phyloP scores from a whole-genome alignment of 2,797 vertebrate genomes.

The Heterohyrax brucei region DNA sequence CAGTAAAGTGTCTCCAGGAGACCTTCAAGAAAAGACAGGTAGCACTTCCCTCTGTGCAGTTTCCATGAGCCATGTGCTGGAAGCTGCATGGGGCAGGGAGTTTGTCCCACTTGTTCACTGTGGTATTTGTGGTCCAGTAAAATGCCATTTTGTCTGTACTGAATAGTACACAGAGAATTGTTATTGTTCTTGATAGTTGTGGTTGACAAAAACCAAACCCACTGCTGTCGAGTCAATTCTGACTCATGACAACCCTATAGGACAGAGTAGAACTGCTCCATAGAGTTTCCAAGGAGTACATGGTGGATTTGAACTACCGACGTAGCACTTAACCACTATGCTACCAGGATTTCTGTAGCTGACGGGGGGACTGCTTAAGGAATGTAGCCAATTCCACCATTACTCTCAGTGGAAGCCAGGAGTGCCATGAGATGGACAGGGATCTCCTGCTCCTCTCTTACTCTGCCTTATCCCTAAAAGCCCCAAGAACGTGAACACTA shows the following conservation, averaged over 20 bases:
- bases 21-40: neutral
- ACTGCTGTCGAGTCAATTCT: too few species aligned
- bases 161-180: neutral
- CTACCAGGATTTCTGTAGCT: neutral
- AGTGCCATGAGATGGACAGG: neutral
- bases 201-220: neutral
- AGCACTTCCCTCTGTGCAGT: accelerated
- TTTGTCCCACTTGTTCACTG: neutral
- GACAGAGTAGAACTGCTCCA: too few species aligned
- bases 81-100: neutral
- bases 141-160: neutral
- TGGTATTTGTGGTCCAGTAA: neutral
- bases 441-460: neutral
- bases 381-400: neutral
- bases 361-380: neutral
- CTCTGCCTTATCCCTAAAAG: neutral
- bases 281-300: too few species aligned
- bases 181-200: neutral
- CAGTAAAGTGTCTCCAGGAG: too few species aligned
- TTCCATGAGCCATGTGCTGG: neutral
- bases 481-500: neutral
- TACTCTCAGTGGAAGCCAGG: neutral
- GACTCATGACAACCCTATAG: too few species aligned
- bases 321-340: too few species aligned
- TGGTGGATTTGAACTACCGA: too few species aligned